These are phyloP conservation scores for Tenthredo scrophulariae DNA, from an alignment of 2,888 invertebrate genomes.

Conservation along the genomic window DNA sequence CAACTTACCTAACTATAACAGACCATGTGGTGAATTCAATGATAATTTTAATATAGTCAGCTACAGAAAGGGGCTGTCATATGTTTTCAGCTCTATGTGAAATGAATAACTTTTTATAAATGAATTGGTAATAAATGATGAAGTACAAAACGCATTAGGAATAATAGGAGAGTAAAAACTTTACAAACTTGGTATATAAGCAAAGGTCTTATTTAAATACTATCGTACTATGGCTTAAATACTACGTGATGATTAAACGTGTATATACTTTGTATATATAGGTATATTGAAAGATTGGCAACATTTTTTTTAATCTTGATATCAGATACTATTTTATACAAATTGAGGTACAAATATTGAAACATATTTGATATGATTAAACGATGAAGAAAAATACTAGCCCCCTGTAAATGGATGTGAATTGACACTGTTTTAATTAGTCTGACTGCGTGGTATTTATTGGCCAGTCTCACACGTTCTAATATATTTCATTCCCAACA, in stretches of 20 bases:
- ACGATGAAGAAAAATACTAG: constrained; percentile 11
- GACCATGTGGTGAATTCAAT: not conserved
- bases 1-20: not conserved
- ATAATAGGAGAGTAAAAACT: constrained; percentile 34
- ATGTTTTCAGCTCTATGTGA: not conserved
- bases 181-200: constrained; percentile 49
- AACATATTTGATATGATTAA: not conserved
- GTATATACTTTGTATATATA: not conserved
- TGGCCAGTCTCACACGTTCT: constrained; percentile 49
- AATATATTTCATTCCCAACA: constrained; percentile 62
- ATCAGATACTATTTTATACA: not conserved
- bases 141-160: not conserved
- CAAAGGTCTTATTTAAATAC: constrained; percentile 46
- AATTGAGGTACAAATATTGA: not conserved
- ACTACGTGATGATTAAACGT: constrained; percentile 32
- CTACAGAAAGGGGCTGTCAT: not conserved
- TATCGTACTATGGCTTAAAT: constrained; percentile 53
- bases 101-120: not conserved
- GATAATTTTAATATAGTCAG: not conserved
- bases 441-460: constrained; percentile 52
- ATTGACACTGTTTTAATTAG: not conserved
- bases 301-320: not conserved
- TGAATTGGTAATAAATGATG: not conserved
- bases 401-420: not conserved
- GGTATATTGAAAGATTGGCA: not conserved